phyloP scores from a whole-genome alignment of 1,140 invertebrate species.

The Cotesia glomerata region DNA sequence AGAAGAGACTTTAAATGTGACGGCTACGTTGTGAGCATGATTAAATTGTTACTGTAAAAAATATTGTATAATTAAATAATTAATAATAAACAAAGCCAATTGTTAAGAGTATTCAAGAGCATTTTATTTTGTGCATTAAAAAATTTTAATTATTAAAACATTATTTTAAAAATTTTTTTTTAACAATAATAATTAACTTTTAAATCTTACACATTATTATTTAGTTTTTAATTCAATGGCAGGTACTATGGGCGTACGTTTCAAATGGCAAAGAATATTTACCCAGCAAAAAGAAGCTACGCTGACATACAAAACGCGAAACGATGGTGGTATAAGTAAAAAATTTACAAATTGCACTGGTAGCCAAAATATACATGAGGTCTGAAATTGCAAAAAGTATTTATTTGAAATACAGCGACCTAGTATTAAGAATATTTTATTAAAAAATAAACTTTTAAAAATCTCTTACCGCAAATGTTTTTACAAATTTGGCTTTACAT shows the following conservation, averaged over 20 bases:
- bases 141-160: neutral
- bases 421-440: neutral
- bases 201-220: slow-evolving; percentile 1
- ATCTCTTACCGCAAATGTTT: slow-evolving; percentile 68
- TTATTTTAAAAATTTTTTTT: neutral
- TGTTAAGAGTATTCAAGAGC: slow-evolving; percentile 9
- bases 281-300: slow-evolving; percentile 77
- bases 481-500: slow-evolving; percentile 73
- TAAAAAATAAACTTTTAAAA: no score
- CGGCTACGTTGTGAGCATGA: no score
- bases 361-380: slow-evolving; percentile 80
- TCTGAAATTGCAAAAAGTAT: slow-evolving; percentile 43
- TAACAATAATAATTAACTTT: neutral
- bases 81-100: no score
- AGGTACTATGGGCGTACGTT: slow-evolving; percentile 64
- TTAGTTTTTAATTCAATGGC: slow-evolving; percentile 29
- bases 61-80: no score
- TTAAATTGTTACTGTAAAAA: no score
- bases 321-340: slow-evolving; percentile 69
- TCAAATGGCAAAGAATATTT: slow-evolving; percentile 79
- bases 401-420: neutral
- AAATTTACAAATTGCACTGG: slow-evolving; percentile 81
- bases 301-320: slow-evolving; percentile 76
- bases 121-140: neutral
- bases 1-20: no score